Conservation (phyloP, 2,113 vertebrate genomes). For the Actinemys pallida region DNA sequence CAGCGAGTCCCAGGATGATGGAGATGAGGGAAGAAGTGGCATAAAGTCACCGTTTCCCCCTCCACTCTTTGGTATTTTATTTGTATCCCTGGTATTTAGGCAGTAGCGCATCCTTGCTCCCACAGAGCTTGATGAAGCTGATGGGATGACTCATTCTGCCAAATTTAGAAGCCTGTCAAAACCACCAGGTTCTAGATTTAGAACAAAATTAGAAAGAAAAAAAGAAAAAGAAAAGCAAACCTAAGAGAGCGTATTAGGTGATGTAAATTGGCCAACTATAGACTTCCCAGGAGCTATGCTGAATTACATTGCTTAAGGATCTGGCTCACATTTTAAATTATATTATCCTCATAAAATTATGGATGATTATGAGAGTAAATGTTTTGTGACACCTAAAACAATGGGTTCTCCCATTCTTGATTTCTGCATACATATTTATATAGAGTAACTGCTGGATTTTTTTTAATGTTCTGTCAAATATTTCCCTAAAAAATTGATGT, state of each 20-base stretch:
- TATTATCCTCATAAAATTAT: neutral
- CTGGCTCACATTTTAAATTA: neutral
- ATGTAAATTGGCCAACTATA: neutral
- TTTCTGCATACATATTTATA: neutral
- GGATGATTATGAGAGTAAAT: neutral
- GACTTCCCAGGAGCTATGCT: neutral
- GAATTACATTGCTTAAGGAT: neutral
- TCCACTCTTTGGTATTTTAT: accelerated
- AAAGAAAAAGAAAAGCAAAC: no score
- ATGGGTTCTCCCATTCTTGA: accelerated
- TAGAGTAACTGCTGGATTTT: neutral
- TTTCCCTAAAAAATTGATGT: neutral
- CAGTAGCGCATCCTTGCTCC: neutral
- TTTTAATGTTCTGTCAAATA: neutral
- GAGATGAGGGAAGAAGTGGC: neutral
- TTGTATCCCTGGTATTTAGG: neutral
- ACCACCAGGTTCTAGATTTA: neutral
- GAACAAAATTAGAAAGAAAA: neutral
- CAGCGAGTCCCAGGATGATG: accelerated
- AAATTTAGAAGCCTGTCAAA: neutral
- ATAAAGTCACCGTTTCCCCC: neutral
- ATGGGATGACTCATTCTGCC: neutral
- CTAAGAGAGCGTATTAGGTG: neutral
- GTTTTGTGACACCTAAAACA: neutral
- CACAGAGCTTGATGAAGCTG: neutral